Percentiles rank a stretch among this genome's conserved stretches.
Conservation (phyloP, 2,113 vertebrate species). For the Nibea albiflora region DNA sequence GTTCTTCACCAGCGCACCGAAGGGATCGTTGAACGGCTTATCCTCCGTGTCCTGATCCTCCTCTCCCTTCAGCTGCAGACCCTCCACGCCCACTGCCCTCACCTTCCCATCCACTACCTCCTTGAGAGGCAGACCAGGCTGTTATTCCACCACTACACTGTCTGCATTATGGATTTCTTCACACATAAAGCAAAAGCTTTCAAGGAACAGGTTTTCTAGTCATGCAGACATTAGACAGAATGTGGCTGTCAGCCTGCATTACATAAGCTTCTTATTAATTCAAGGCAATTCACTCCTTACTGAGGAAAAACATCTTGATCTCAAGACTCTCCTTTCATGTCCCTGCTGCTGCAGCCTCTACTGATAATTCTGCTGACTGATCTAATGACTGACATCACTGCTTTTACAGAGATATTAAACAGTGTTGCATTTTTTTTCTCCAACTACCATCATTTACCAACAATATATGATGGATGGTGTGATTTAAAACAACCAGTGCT, state of each 20-base stretch:
- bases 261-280: constrained; percentile 43
- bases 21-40: constrained; percentile 55
- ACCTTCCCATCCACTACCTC: constrained; percentile 46
- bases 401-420: neutral
- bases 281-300: constrained; percentile 17
- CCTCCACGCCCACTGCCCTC: constrained; percentile 41
- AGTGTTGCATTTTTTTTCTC: neutral
- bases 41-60: constrained; percentile 55
- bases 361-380: constrained; percentile 26
- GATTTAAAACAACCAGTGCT: neutral
- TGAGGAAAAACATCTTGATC: neutral
- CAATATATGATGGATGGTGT: neutral
- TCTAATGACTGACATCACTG: constrained; percentile 9
- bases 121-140: constrained; percentile 68
- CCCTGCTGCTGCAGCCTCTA: neutral
- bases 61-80: constrained; percentile 46
- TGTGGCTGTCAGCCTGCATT: constrained; percentile 2
- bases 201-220: constrained; percentile 5
- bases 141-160: constrained; percentile 36
- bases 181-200: constrained; percentile 17
- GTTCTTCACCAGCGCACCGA: constrained; percentile 78
- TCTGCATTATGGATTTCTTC: neutral
- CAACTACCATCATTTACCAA: neutral
- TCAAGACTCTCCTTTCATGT: neutral
- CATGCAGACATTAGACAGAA: neutral